phyloP scores from a whole-genome alignment of 92 coral and sea anemone genomes.

The Zoanthus gigantus region DNA sequence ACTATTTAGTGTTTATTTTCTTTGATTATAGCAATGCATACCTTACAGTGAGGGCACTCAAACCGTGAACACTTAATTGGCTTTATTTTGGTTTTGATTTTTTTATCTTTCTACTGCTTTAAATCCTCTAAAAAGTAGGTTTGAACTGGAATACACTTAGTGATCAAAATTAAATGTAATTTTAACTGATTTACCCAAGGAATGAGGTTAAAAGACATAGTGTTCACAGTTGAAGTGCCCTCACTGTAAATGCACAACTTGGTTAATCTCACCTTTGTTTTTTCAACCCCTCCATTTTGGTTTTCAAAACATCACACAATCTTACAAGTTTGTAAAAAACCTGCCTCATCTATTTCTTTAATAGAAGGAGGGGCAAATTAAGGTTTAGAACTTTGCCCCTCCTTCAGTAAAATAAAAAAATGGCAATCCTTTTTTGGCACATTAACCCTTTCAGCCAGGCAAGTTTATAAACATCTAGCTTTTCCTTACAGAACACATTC shows the following conservation, averaged over 20 bases:
- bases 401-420: neutral
- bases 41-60: no score
- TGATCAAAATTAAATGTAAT: no score
- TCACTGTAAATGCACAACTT: constrained; percentile 9
- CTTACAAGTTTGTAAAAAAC: constrained; percentile 20
- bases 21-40: neutral
- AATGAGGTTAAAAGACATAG: no score
- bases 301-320: constrained; percentile 27
- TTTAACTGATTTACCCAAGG: no score
- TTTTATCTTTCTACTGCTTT: no score
- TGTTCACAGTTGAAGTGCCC: no score
- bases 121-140: no score
- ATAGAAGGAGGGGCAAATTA: neutral
- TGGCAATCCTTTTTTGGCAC: neutral
- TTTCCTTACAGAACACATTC: no score
- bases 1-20: constrained; percentile 15
- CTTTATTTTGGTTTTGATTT: no score
- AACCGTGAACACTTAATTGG: neutral
- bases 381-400: constrained; percentile 7
- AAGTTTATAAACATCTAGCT: no score
- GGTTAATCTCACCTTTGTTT: constrained; percentile 10
- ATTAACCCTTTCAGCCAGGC: neutral
- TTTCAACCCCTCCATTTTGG: constrained; percentile 23
- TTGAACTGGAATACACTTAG: no score
- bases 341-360: constrained; percentile 13